Percentiles rank a stretch among this genome's conserved stretches.
Conservation (phyloP, 2,113 vertebrate species). For the Pimephales promelas region DNA sequence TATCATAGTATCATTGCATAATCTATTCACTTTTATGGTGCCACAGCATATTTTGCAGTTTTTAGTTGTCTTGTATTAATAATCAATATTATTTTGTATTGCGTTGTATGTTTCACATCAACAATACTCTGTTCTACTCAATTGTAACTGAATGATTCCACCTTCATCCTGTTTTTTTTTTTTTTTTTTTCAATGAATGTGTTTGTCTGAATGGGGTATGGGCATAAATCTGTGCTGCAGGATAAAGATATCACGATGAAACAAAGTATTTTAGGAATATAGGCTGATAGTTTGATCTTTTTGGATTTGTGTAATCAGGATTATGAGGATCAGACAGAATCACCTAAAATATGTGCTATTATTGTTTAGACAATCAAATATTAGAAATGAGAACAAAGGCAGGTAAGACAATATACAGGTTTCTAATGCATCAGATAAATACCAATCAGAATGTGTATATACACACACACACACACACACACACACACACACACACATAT, state of each 20-base stretch:
- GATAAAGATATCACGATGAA: slow-evolving; percentile 29
- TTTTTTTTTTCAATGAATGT: neutral
- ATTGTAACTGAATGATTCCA: neutral
- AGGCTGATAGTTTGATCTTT: slow-evolving; percentile 33
- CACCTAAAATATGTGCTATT: slow-evolving; percentile 31
- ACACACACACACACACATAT: too few species aligned
- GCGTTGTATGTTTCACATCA: neutral
- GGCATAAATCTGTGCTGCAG: neutral
- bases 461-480: too few species aligned
- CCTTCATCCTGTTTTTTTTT: neutral
- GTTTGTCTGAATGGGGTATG: slow-evolving; percentile 24
- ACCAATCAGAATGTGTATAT: neutral
- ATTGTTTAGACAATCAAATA: slow-evolving; percentile 28
- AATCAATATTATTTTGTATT: neutral
- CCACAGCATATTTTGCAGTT: neutral
- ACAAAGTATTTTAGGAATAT: slow-evolving; percentile 39
- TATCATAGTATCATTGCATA: neutral
- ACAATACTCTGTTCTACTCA: neutral
- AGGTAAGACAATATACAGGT: neutral
- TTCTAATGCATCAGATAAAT: neutral
- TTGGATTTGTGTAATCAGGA: slow-evolving; percentile 40
- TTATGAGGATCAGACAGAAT: slow-evolving; percentile 38
- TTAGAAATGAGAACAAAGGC: neutral
- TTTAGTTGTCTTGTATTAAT: neutral
- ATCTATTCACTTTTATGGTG: too few species aligned